Evolutionary conservation across 2,113 vertebrate species (phyloP).

Genomic region (Psittacula cyanocephala): DNA sequence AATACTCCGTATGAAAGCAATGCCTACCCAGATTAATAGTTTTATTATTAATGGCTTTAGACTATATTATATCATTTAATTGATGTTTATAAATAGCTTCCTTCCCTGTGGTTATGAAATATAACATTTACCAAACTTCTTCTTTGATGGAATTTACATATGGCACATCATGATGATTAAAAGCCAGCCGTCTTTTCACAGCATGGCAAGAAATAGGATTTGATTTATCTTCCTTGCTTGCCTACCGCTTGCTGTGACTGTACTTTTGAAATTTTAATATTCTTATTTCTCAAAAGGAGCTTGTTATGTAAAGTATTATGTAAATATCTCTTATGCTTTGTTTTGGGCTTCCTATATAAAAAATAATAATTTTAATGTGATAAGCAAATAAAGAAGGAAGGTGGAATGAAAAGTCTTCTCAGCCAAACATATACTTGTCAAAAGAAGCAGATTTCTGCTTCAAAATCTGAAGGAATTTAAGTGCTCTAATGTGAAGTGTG

Average conservation of each 20-base stretch:
- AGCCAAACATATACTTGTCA: not conserved
- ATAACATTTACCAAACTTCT: constrained; percentile 79
- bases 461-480: not conserved
- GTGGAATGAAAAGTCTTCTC: not conserved
- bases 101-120: constrained; percentile 70
- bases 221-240: constrained; percentile 77
- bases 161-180: constrained; percentile 80
- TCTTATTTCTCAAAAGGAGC: constrained; percentile 73
- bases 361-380: constrained; percentile 15
- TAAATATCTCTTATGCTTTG: constrained; percentile 69
- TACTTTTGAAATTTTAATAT: constrained; percentile 82
- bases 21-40: constrained; percentile 49
- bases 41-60: constrained; percentile 68
- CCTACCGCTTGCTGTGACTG: constrained; percentile 77
- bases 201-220: constrained; percentile 79
- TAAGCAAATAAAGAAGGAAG: constrained; percentile 14
- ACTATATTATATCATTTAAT: constrained; percentile 69
- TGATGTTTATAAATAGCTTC: constrained; percentile 78
- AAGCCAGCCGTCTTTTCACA: constrained; percentile 77
- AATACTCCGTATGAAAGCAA: constrained; percentile 11
- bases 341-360: constrained; percentile 45
- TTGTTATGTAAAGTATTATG: constrained; percentile 76
- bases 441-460: not conserved
- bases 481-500: not conserved
- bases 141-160: constrained; percentile 81